Evolutionary conservation across 1,140 invertebrate species (phyloP).

Genomic region (Onthophagus taurus): DNA sequence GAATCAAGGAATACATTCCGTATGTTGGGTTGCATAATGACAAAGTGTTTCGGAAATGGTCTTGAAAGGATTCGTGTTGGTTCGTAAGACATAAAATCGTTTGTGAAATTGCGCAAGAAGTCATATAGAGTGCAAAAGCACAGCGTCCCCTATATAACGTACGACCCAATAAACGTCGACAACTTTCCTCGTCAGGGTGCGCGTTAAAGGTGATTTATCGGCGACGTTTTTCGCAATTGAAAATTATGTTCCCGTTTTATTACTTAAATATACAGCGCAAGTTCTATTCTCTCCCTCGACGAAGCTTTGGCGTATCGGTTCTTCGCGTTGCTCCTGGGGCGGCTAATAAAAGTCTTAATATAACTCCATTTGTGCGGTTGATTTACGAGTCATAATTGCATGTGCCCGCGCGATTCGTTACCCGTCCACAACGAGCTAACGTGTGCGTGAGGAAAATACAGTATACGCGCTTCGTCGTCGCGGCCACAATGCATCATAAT

Average conservation of each 20-base stretch:
- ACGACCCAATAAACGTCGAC: too few species aligned
- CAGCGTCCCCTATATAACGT: too few species aligned
- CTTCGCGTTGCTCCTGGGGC: constrained; percentile 16
- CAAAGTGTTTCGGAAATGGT: too few species aligned
- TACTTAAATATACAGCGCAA: constrained; percentile 4
- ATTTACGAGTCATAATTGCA: constrained; percentile 29
- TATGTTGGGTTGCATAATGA: too few species aligned
- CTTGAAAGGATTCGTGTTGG: too few species aligned
- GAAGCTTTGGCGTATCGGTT: constrained; percentile 7
- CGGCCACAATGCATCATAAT: too few species aligned
- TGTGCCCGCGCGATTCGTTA: constrained; percentile 25
- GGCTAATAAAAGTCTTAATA: constrained; percentile 29
- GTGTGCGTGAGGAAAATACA: constrained; percentile 20
- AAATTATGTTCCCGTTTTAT: constrained; percentile 11
- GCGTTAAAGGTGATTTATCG: constrained; percentile 10
- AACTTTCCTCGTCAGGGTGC: too few species aligned
- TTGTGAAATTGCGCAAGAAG: too few species aligned
- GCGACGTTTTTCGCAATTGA: constrained; percentile 9
- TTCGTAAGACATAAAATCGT: too few species aligned
- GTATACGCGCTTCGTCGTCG: too few species aligned
- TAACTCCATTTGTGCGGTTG: constrained; percentile 29
- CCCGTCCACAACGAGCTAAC: constrained; percentile 21
- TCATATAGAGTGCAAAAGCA: too few species aligned
- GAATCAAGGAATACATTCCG: too few species aligned
- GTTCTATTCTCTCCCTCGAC: constrained; percentile 2